A percentile compares a stretch with the other conserved stretches of the same genome.
phyloP scores from a whole-genome alignment of 2,797 vertebrate genomes.

The Fundulus diaphanus region DNA sequence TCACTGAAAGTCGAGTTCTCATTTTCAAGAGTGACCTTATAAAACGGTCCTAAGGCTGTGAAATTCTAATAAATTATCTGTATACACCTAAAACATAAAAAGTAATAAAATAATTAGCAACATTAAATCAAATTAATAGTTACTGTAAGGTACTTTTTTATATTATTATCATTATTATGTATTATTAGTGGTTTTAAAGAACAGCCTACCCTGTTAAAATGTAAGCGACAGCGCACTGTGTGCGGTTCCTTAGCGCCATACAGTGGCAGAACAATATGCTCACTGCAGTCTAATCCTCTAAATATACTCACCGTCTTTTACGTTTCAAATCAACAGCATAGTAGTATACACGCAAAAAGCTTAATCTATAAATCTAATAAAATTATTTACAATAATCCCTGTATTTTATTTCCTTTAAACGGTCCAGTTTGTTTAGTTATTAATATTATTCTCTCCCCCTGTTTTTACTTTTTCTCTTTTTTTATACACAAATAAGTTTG shows the following conservation, averaged over 20 bases:
- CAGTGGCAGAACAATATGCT: slow-evolving; percentile 63
- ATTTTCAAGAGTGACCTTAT: background rate
- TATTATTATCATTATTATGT: slow-evolving; percentile 12
- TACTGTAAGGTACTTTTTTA: too few relatives aligned
- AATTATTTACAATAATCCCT: background rate
- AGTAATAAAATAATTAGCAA: background rate
- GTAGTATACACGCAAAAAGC: background rate
- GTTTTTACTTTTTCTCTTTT: background rate
- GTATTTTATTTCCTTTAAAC: background rate
- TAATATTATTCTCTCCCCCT: too few relatives aligned
- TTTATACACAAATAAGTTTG: slow-evolving; percentile 2
- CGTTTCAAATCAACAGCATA: background rate
- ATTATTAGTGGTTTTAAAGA: slow-evolving; percentile 7
- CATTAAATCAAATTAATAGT: too few relatives aligned
- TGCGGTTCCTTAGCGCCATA: slow-evolving; percentile 77
- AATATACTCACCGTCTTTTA: background rate
- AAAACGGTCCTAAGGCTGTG: background rate
- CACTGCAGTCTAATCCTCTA: slow-evolving; percentile 7
- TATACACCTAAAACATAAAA: background rate
- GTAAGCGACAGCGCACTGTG: background rate
- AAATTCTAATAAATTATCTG: background rate
- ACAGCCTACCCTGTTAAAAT: background rate
- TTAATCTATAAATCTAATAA: background rate
- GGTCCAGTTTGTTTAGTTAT: too few relatives aligned
- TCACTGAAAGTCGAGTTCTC: background rate